Evolutionary conservation across 2,888 invertebrate genomes (phyloP), one percentile per base, ranked within the genome.

Genomic region (Andrena fulva): DNA sequence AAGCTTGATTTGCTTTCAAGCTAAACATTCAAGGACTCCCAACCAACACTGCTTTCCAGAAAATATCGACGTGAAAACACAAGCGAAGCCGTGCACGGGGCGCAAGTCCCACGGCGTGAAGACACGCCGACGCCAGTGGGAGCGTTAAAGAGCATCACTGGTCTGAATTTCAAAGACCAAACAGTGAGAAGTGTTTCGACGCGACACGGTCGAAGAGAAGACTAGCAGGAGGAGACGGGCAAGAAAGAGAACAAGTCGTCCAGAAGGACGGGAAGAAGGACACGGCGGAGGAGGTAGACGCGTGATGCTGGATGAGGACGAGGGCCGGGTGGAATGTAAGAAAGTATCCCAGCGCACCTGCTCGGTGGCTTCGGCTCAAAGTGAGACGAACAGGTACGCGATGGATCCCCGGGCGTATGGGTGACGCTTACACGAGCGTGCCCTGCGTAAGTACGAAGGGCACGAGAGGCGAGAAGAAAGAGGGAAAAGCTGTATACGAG

Each of bases 271-370:
- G 42, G 81, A 52, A 74, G 77, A 76, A 78, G 78, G 64, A 80
- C 74, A 62, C 72, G 79, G 66, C 29, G 74, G 73, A 78, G 84
- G 73, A 82, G 78, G 63, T 76, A 67, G 84, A 77, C 81, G 82
- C 76, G 84, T 81, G 87, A 86, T 84, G 82, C 76, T 83, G 87
- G 84, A 85, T 85, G 83, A 83, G 83, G 73, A 80, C 73, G 77
- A 83, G 85, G 78, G 67, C 64, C 83, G 27, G 50, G 66, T 80
- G 87, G 82, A 87, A 89, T 82, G 84, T 74, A 80, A 86, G 85
- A 86, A 89, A 84, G 85, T 68, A 84, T 76, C 67, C 56, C 77
- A 73, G 62, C 85, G 84, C 89, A 88, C 89, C 85, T 88, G 89
- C 89, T 85, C 69, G 74, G 80, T 67, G 86, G 66, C 77, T 80